Percentiles rank a stretch among this genome's conserved stretches.
These are phyloP conservation scores for Meloidogyne chitwoodi DNA, from an alignment of 1,140 invertebrate genomes.

Conservation along the genomic window DNA sequence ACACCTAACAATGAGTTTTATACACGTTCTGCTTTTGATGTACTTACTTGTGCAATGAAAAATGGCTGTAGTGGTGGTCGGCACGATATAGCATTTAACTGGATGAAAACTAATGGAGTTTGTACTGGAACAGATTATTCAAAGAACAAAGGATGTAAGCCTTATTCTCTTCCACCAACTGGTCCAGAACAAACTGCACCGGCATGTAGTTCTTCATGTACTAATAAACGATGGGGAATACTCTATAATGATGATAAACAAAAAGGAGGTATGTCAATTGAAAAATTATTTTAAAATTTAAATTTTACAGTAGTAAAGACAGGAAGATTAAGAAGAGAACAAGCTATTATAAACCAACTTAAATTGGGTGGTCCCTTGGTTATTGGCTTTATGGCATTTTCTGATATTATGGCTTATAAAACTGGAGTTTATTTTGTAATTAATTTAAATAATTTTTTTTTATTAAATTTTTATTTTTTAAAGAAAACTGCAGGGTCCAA, in stretches of 20 bases:
- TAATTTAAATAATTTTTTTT: too few species aligned
- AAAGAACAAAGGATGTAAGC: not conserved
- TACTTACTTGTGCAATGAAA: not conserved
- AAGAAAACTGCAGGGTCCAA: slow-evolving; percentile 71
- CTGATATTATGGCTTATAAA: slow-evolving; percentile 71
- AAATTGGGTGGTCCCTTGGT: slow-evolving; percentile 82
- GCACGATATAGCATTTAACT: not conserved
- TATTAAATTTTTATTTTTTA: slow-evolving; percentile 65
- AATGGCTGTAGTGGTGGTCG: slow-evolving; percentile 2
- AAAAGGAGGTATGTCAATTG: not conserved
- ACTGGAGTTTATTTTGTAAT: not conserved
- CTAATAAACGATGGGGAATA: not conserved
- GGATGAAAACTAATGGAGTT: not conserved
- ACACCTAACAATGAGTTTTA: not conserved
- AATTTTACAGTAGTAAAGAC: slow-evolving; percentile 54
- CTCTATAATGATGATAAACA: not conserved
- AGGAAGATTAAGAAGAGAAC: not conserved
- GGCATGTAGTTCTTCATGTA: not conserved
- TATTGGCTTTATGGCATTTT: slow-evolving; percentile 79
- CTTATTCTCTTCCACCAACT: slow-evolving; percentile 2
- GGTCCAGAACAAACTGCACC: not conserved
- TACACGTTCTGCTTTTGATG: not conserved
- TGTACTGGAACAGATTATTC: not conserved
- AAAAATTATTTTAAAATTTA: slow-evolving; percentile 63
- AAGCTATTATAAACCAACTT: slow-evolving; percentile 67